phyloP scores from a whole-genome alignment of 2,797 vertebrate genomes.

The Ptychadena robeensis region DNA sequence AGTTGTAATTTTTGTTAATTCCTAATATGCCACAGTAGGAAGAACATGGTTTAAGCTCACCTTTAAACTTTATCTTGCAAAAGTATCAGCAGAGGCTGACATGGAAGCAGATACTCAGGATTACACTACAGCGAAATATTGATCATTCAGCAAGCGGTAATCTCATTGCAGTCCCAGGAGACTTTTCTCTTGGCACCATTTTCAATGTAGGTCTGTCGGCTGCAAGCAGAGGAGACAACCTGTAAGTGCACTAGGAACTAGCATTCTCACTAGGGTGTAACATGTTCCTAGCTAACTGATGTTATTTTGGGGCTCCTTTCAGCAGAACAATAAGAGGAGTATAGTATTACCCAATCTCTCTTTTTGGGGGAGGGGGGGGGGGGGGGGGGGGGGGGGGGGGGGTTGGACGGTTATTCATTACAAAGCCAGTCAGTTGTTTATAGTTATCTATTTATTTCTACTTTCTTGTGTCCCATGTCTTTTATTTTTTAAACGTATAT shows the following conservation, averaged over 20 bases:
- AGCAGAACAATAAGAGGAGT: background rate
- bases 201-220: too few species aligned
- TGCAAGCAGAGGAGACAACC: too few species aligned
- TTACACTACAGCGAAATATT: conserved; percentile 4
- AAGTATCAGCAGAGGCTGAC: too few species aligned
- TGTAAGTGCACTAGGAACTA: too few species aligned
- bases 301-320: background rate
- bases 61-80: too few species aligned
- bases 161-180: background rate
- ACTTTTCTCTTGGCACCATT: too few species aligned
- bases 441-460: conserved; percentile 86
- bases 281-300: too few species aligned
- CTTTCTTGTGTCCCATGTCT: conserved; percentile 82
- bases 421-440: conserved; percentile 70
- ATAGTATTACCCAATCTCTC: background rate
- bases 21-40: too few species aligned
- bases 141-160: background rate
- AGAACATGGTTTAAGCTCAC: too few species aligned
- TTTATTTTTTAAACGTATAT: conserved; percentile 70
- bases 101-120: conserved; percentile 39
- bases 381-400: background rate
- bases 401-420: conserved; percentile 23
- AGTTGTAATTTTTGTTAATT: too few species aligned
- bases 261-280: too few species aligned
- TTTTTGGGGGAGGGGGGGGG: background rate